Evolutionary conservation across 1,140 invertebrate species (phyloP).

Genomic region (Drosophila bifasciata): DNA sequence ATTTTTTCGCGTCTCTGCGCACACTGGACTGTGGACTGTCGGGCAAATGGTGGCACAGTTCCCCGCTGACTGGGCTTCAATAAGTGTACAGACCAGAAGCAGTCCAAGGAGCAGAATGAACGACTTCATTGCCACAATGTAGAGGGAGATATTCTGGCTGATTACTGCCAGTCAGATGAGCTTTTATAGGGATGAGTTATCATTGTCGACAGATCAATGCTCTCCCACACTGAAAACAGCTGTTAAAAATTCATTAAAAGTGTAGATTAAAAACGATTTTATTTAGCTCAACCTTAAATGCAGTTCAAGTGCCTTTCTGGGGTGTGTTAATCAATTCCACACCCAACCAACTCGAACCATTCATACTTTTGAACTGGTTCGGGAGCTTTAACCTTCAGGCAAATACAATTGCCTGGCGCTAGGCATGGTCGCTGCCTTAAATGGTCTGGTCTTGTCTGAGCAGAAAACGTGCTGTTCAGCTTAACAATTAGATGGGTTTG

Average conservation of each 20-base stretch:
- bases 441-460: constrained; percentile 23
- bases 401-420: constrained; percentile 1
- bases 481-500: constrained; percentile 57
- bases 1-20: constrained; percentile 5
- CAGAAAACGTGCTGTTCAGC: constrained; percentile 35
- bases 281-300: not conserved
- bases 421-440: constrained; percentile 24
- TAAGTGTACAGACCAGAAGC: not conserved
- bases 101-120: constrained; percentile 2
- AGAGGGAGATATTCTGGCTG: constrained; percentile 1
- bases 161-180: not conserved
- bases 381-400: constrained; percentile 32
- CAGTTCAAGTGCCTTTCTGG: constrained; percentile 17
- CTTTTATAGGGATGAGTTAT: constrained; percentile 25
- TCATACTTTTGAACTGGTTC: constrained; percentile 31
- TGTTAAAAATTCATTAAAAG: constrained; percentile 13
- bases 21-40: constrained; percentile 24
- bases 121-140: constrained; percentile 12
- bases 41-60: constrained; percentile 17
- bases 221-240: constrained; percentile 17
- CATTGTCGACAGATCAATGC: not conserved
- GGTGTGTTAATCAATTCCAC: constrained; percentile 32
- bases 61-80: not conserved
- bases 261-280: not conserved
- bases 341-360: constrained; percentile 4